Percentiles rank a stretch among this genome's conserved stretches.
These are phyloP conservation scores for Zosterops japonicus DNA, from an alignment of 2,113 vertebrate genomes.

Conservation along the genomic window DNA sequence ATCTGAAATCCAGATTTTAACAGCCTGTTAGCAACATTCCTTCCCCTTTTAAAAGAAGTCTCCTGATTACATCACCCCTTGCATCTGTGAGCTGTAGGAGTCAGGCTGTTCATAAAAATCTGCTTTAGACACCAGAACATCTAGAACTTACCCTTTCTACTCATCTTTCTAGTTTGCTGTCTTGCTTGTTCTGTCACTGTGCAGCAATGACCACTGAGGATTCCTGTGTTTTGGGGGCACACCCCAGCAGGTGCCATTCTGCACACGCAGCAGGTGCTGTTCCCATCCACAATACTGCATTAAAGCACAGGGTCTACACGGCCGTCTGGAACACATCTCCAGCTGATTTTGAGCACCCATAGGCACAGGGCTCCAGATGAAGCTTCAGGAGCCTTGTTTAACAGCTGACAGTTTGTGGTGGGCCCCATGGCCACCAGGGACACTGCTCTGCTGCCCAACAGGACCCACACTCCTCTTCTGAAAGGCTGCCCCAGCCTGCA, in stretches of 20 bases:
- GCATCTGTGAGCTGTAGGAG: conserved; percentile 4
- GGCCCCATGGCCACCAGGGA: neutral
- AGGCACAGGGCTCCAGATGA: neutral
- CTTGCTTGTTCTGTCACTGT: neutral
- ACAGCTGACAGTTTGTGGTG: neutral
- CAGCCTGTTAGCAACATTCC: neutral
- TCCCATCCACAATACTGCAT: fast-evolving
- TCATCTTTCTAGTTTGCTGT: neutral
- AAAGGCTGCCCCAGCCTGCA: neutral
- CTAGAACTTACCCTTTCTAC: neutral
- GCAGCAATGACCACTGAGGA: neutral
- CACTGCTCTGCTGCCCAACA: neutral
- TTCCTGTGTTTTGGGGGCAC: neutral
- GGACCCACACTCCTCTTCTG: neutral
- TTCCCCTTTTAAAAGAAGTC: neutral
- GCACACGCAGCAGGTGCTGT: neutral
- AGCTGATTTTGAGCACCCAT: neutral
- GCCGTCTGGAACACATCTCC: neutral
- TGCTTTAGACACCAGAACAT: neutral
- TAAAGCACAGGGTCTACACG: neutral
- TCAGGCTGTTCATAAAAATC: neutral
- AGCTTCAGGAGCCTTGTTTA: neutral
- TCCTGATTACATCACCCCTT: neutral
- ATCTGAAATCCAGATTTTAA: neutral
- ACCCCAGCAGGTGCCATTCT: neutral